phyloP scores from a whole-genome alignment of 2,113 vertebrate species.

The Mesocricetus auratus region DNA sequence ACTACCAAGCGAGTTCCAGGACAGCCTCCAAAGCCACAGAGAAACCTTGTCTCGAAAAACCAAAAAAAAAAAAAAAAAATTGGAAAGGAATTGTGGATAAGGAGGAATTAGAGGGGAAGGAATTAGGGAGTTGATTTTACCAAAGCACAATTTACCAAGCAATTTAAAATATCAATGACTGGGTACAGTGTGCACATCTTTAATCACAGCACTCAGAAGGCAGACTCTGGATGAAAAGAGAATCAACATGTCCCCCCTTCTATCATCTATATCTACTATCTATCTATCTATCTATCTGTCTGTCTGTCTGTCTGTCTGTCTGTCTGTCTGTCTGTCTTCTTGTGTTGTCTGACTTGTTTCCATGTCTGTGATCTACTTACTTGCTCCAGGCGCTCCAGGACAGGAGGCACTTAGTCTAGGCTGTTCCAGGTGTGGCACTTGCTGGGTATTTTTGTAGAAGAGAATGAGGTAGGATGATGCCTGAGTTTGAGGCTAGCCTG shows the following conservation, averaged over 20 bases:
- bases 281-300: too few relatives aligned
- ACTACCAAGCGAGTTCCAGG: too few relatives aligned
- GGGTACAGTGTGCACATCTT: not conserved
- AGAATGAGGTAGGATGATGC: not conserved
- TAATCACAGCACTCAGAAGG: not conserved
- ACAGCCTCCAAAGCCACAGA: too few relatives aligned
- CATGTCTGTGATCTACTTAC: not conserved
- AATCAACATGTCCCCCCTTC: not conserved
- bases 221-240: not conserved
- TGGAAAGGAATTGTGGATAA: not conserved
- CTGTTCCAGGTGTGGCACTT: not conserved
- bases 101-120: not conserved
- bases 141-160: not conserved
- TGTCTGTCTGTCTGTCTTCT: not conserved
- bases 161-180: not conserved
- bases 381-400: not conserved
- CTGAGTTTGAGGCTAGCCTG: not conserved
- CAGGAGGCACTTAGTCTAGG: not conserved
- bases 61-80: too few relatives aligned
- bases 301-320: too few relatives aligned
- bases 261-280: not conserved
- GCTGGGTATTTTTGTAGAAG: constrained; percentile 30
- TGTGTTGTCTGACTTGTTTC: constrained; percentile 1
- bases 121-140: not conserved
- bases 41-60: too few relatives aligned